A percentile compares a stretch with the other conserved stretches of the same genome.
Conservation (phyloP, 2,888 invertebrate genomes). For the Phasia obesa region DNA sequence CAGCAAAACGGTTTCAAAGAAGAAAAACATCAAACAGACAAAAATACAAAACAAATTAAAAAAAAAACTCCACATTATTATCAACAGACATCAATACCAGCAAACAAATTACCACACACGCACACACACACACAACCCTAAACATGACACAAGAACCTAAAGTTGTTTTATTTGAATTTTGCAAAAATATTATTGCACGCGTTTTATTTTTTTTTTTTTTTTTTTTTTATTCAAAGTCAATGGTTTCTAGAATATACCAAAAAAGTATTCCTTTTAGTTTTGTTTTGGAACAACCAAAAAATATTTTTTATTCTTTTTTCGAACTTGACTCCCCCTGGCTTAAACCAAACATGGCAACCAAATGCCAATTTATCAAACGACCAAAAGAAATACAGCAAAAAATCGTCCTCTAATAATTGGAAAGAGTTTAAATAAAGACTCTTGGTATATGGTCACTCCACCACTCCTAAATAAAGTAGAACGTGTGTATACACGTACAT, state of each 20-base stretch:
- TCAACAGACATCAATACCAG: conserved; percentile 72
- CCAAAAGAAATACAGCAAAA: conserved; percentile 58
- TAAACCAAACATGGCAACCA: conserved; percentile 65
- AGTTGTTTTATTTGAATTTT: conserved; percentile 26
- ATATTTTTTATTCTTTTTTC: conserved; percentile 32
- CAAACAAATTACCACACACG: conserved; percentile 28
- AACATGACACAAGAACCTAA: conserved; percentile 32
- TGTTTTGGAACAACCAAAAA: conserved; percentile 36
- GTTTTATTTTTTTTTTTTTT: too few species aligned
- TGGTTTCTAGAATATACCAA: conserved; percentile 53
- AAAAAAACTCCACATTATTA: conserved; percentile 53
- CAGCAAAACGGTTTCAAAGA: conserved; percentile 67
- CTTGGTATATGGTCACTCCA: conserved; percentile 12
- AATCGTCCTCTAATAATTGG: conserved; percentile 42
- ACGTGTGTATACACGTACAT: not conserved
- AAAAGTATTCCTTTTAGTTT: conserved; percentile 45
- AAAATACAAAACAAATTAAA: conserved; percentile 52
- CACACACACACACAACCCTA: not conserved
- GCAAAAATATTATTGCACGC: conserved; percentile 67
- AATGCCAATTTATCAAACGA: conserved; percentile 72
- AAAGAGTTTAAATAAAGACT: conserved; percentile 44
- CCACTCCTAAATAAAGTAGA: not conserved
- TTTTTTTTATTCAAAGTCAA: conserved; percentile 63
- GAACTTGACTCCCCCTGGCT: conserved; percentile 44
- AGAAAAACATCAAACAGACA: conserved; percentile 72